phyloP scores from a whole-genome alignment of 2,888 invertebrate species.

The Myopa testacea region DNA sequence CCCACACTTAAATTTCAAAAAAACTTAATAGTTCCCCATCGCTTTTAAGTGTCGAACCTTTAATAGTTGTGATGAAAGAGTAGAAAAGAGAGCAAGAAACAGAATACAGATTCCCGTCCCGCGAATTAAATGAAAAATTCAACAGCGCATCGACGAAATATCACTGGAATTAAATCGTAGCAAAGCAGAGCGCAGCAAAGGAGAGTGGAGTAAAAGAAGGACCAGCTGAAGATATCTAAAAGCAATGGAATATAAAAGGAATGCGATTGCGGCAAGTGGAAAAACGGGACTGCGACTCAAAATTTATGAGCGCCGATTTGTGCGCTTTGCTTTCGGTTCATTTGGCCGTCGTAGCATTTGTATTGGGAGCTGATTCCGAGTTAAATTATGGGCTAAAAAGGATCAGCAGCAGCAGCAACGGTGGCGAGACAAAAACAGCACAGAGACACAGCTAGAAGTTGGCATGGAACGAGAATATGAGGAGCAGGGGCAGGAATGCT shows the following conservation, averaged over 20 bases:
- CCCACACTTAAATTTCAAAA: not conserved
- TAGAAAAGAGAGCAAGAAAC: no score
- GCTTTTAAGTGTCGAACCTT: not conserved
- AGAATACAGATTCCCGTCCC: not conserved
- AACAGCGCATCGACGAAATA: constrained; percentile 16
- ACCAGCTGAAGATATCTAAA: not conserved
- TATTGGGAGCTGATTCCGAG: constrained; percentile 19
- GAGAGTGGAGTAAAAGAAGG: not conserved
- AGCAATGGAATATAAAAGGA: not conserved
- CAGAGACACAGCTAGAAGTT: not conserved
- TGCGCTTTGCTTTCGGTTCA: constrained; percentile 38
- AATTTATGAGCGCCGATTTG: constrained; percentile 36
- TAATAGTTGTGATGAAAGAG: no score
- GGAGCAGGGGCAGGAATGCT: not conserved
- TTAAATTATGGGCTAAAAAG: constrained; percentile 28
- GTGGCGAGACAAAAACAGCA: not conserved
- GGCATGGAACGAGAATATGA: not conserved
- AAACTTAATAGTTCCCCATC: not conserved
- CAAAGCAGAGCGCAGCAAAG: not conserved
- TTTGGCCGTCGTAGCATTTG: constrained; percentile 29
- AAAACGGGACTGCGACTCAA: constrained; percentile 1
- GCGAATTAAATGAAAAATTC: constrained; percentile 32
- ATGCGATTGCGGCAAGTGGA: not conserved
- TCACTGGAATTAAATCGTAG: constrained; percentile 17
- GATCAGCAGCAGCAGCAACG: constrained; percentile 1